Conservation (phyloP, 2,888 invertebrate species). For the Rhagophthalmus giganteus region DNA sequence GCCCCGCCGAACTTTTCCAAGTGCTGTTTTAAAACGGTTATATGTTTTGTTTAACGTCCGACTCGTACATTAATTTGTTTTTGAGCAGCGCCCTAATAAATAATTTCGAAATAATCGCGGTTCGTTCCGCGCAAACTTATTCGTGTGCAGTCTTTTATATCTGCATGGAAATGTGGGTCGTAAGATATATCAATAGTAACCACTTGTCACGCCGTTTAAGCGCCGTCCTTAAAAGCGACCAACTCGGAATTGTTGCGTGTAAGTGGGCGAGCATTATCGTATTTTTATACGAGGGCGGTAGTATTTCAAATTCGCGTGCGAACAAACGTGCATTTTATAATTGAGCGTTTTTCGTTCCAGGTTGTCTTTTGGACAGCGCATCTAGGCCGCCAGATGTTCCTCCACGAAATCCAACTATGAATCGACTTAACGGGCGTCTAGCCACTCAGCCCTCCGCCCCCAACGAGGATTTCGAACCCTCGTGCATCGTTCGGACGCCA, state of each 20-base stretch:
- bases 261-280: conserved; percentile 32
- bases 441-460: conserved; percentile 76
- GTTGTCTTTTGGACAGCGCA: conserved; percentile 83
- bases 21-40: neutral
- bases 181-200: conserved; percentile 22
- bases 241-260: conserved; percentile 18
- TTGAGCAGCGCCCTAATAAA: neutral
- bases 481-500: conserved; percentile 87
- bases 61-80: neutral
- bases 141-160: too few relatives aligned
- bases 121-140: too few relatives aligned
- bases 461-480: conserved; percentile 78
- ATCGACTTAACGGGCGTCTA: conserved; percentile 85
- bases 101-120: neutral
- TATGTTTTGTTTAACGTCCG: conserved; percentile 2
- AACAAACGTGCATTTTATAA: too few relatives aligned
- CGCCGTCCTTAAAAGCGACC: conserved; percentile 15
- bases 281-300: conserved; percentile 23
- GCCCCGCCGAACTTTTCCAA: neutral
- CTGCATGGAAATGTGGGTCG: too few relatives aligned
- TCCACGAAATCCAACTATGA: conserved; percentile 89
- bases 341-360: conserved; percentile 66
- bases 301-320: conserved; percentile 23
- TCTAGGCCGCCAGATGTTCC: conserved; percentile 86
- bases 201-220: conserved; percentile 21